Evolutionary conservation across 2,888 invertebrate species (phyloP).

Genomic region (Pimpla rufipes): DNA sequence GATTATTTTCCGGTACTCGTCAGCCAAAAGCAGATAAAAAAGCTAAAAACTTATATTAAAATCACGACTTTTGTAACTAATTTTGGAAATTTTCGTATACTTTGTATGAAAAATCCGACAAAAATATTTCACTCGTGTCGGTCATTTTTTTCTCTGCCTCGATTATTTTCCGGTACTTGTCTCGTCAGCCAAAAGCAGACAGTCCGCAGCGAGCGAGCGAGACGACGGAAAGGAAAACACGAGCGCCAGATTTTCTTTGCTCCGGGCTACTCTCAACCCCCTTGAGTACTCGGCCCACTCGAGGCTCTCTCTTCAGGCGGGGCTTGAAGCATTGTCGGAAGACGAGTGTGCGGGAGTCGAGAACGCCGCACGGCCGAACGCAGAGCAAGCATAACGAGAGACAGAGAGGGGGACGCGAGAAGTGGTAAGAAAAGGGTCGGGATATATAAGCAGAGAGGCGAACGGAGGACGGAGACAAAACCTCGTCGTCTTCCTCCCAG

Average conservation of each 20-base stretch:
- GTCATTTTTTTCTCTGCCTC: too few relatives aligned
- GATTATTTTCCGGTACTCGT: too few relatives aligned
- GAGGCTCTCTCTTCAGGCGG: conserved; percentile 7
- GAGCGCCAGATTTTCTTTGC: conserved; percentile 49
- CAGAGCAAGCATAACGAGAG: conserved; percentile 29
- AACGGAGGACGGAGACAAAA: conserved; percentile 6
- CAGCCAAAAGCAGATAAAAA: too few relatives aligned
- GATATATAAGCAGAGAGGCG: background rate
- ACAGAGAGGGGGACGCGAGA: background rate
- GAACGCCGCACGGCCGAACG: conserved; percentile 9
- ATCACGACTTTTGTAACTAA: too few relatives aligned
- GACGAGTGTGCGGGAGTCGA: conserved; percentile 16
- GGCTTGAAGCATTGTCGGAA: conserved; percentile 27
- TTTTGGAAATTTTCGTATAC: too few relatives aligned
- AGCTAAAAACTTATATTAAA: too few relatives aligned
- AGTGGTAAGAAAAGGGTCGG: background rate
- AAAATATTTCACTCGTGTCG: too few relatives aligned
- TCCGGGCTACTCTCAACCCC: conserved; percentile 38
- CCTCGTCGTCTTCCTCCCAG: conserved; percentile 27
- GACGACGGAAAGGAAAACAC: conserved; percentile 31
- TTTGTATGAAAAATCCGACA: too few relatives aligned
- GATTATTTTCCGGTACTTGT: too few relatives aligned
- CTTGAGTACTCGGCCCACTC: conserved; percentile 28
- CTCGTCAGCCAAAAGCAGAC: too few relatives aligned
- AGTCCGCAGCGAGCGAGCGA: background rate